Base-by-base conservation (phyloP, 2,888 invertebrate genomes). In the Ptychoptera albimana region DNA sequence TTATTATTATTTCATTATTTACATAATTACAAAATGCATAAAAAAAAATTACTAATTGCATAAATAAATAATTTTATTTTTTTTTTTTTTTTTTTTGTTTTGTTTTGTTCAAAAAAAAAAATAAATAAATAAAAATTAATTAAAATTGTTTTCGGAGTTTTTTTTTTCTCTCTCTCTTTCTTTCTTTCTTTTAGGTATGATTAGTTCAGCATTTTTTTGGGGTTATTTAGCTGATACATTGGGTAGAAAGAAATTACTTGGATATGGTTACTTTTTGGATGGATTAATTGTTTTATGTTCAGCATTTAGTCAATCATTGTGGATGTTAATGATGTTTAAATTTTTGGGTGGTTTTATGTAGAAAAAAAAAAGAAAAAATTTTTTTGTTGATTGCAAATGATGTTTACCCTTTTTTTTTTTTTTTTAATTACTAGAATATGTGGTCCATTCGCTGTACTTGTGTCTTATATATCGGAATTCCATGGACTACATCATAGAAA, bases 211-310 rank as follows among this genome's bases (percentile, higher is more conserved):
- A 1, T 71, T 82, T 57, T 49, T 82, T 3, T 86, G 86, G 86
- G 85, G 85, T 1, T 82, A 77, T 56, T 60, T 84, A 7, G 79
- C 82, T 0, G 85, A 85, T 57, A 78, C 79, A 0, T 68, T 79
- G 46, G 85, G 83, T 9, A 69, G 82, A 47, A 73, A 72, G 50
- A 74, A 73, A 55, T 70, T 84, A 44, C 67, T 86, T 52, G 64
- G 79, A 29, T 69, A 72, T 55, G 82, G 82, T 0, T 77, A 77
- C 55, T 57, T 82, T 39, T 56, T 72, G 9, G 74, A 82, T 38
- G 75, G 72, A 0, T 50, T 79, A 34, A 74, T 79, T 51, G 79
- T 80, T 39, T 52, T 82, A 16, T 57, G 74, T 7, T 73, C 76
- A 12, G 74, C 77, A 2, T 58, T 79, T 46, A 75, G 80, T 45